Evolutionary conservation across 2,888 invertebrate species (phyloP).

Genomic region (Nomada ruficornis): DNA sequence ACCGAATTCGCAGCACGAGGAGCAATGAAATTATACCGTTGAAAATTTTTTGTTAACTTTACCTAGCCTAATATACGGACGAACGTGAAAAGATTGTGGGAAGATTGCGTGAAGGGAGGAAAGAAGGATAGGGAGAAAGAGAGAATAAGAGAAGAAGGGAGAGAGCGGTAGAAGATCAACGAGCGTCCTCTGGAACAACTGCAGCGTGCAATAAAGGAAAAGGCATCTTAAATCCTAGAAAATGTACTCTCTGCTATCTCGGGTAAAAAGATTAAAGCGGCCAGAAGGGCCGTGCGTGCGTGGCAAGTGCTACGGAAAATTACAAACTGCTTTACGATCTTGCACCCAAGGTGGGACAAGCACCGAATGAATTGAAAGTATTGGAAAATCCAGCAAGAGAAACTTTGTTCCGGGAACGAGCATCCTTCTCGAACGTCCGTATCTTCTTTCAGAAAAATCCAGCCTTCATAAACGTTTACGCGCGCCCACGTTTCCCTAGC

Average conservation of each 20-base stretch:
- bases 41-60: constrained; percentile 17
- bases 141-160: not conserved
- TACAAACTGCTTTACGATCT: constrained; percentile 51
- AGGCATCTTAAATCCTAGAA: constrained; percentile 52
- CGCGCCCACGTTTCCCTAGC: too few relatives aligned
- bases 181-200: constrained; percentile 57
- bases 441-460: too few relatives aligned
- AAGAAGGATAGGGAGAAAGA: constrained; percentile 8
- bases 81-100: not conserved
- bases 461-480: too few relatives aligned
- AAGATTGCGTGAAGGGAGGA: not conserved
- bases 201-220: constrained; percentile 47
- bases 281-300: constrained; percentile 20
- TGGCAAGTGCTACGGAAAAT: constrained; percentile 39
- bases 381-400: too few relatives aligned
- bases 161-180: constrained; percentile 38
- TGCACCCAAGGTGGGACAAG: not conserved
- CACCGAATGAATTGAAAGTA: too few relatives aligned
- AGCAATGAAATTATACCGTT: not conserved
- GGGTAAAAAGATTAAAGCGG: constrained; percentile 48
- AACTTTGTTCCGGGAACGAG: too few relatives aligned
- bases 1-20: not conserved
- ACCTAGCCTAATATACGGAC: not conserved
- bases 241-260: constrained; percentile 46
- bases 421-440: too few relatives aligned